Conservation (phyloP, 2,888 invertebrate genomes). For the Cinara cedri region DNA sequence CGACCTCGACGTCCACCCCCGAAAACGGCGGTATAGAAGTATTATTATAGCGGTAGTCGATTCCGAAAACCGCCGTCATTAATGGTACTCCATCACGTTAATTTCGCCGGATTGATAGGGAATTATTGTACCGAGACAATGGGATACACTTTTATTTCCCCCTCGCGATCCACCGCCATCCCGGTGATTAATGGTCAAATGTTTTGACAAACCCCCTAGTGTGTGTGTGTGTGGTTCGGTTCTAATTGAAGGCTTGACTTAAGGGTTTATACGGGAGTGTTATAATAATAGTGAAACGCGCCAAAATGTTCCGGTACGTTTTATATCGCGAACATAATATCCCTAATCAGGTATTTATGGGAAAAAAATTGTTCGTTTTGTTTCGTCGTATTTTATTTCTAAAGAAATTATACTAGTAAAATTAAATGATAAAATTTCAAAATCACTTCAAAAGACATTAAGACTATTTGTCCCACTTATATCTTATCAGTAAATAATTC, state of each 20-base stretch:
- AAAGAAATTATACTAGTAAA: no score
- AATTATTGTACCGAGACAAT: slow-evolving; percentile 53
- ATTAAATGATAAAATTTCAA: no score
- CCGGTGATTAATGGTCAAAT: slow-evolving; percentile 51
- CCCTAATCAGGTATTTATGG: no score
- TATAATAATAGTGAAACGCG: not conserved
- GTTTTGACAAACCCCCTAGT: slow-evolving; percentile 51
- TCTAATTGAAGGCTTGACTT: slow-evolving; percentile 52
- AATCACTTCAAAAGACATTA: no score
- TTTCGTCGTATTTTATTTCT: no score
- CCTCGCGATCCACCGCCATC: not conserved
- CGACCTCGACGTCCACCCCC: slow-evolving; percentile 23
- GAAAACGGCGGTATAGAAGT: not conserved
- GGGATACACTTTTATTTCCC: slow-evolving; percentile 40
- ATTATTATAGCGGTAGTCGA: slow-evolving; percentile 9
- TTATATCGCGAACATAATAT: no score
- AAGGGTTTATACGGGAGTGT: slow-evolving; percentile 28
- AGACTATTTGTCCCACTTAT: no score
- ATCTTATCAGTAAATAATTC: no score
- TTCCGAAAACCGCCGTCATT: slow-evolving; percentile 42
- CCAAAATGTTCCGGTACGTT: not conserved
- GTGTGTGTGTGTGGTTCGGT: not conserved
- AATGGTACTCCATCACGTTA: slow-evolving; percentile 54
- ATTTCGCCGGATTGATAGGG: slow-evolving; percentile 51
- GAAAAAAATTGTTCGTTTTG: no score